Evolutionary conservation across 2,113 vertebrate species (phyloP).

Genomic region (Cavia aperea): DNA sequence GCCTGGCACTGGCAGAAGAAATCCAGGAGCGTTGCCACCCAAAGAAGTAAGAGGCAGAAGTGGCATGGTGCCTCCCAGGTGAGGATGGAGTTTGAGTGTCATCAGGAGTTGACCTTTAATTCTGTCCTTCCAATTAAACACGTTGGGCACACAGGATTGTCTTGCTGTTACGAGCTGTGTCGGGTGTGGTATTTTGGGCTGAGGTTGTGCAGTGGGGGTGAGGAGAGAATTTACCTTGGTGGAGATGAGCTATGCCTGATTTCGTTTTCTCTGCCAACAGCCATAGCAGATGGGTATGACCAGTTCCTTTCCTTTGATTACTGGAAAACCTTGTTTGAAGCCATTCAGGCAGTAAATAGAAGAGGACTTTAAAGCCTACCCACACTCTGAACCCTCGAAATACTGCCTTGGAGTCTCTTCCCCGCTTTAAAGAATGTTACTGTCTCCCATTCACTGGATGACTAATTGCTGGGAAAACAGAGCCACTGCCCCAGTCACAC

Average conservation of each 20-base stretch:
- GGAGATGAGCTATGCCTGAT: neutral
- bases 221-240: neutral
- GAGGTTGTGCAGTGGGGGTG: no score
- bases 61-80: fast-evolving
- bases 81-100: neutral
- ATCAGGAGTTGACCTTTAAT: neutral
- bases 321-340: neutral
- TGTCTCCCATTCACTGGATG: neutral
- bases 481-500: neutral
- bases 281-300: neutral
- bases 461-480: neutral
- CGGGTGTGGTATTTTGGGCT: neutral
- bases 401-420: neutral
- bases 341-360: neutral
- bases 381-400: neutral
- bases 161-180: neutral
- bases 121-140: constrained; percentile 43
- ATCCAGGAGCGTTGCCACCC: constrained; percentile 79
- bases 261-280: neutral
- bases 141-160: neutral
- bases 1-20: constrained; percentile 82
- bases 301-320: neutral
- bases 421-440: neutral
- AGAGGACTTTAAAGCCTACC: neutral
- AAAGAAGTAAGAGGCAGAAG: constrained; percentile 36